These are phyloP conservation scores for Spinibarbus caldwelli DNA, from an alignment of 2,797 vertebrate species.

Conservation along the genomic window DNA sequence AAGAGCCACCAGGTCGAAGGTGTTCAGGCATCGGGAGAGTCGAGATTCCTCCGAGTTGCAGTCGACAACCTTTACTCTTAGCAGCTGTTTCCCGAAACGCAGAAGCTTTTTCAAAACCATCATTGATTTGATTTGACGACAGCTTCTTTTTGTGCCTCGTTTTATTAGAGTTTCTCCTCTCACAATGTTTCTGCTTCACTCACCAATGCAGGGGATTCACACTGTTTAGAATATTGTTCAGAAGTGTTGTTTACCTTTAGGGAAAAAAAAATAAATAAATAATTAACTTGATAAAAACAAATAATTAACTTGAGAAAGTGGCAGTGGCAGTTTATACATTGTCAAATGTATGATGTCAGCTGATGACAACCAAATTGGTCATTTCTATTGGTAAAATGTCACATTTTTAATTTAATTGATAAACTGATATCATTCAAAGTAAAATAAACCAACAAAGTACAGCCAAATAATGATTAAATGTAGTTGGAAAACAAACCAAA, in stretches of 20 bases:
- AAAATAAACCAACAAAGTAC: not conserved
- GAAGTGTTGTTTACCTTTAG: conserved; percentile 19
- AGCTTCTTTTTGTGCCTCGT: conserved; percentile 13
- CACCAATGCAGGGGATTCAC: not conserved
- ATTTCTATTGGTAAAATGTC: not conserved
- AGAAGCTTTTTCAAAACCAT: conserved; percentile 86
- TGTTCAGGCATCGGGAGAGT: conserved; percentile 92
- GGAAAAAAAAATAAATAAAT: no score
- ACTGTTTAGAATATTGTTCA: not conserved
- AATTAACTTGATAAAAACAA: no score
- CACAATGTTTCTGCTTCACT: not conserved
- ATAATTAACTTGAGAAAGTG: not conserved
- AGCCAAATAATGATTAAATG: not conserved
- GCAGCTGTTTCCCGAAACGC: conserved; percentile 86
- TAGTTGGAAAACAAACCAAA: not conserved
- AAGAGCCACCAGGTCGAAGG: conserved; percentile 93
- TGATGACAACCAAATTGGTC: not conserved
- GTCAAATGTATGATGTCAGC: not conserved
- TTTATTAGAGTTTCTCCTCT: not conserved
- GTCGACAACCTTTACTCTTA: conserved; percentile 92
- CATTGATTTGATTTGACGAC: conserved; percentile 31
- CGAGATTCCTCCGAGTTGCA: conserved; percentile 86
- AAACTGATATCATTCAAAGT: not conserved
- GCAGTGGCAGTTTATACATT: not conserved
- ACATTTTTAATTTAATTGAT: not conserved